Conservation (phyloP, 2,888 invertebrate genomes). For the Drosophila phalerata region DNA sequence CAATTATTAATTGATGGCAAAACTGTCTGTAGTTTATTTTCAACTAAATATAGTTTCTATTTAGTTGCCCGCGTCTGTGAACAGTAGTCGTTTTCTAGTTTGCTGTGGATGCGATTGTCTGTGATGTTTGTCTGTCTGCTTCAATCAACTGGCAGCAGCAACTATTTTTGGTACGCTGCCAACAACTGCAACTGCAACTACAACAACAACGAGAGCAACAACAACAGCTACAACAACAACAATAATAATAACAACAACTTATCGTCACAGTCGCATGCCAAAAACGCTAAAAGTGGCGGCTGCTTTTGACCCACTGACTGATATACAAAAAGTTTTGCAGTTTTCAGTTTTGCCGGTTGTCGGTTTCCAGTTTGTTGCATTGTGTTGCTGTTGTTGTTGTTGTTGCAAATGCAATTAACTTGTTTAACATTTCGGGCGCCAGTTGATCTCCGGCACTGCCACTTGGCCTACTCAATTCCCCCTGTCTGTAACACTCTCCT, state of each 20-base stretch:
- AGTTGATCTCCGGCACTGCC: constrained; percentile 48
- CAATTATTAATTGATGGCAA: too few species aligned
- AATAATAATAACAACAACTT: constrained; percentile 36
- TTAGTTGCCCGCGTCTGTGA: constrained; percentile 49
- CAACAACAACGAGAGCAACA: constrained; percentile 16
- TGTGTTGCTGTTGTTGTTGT: constrained; percentile 27
- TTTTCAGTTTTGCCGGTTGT: constrained; percentile 47
- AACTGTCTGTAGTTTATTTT: neutral
- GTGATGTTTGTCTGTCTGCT: constrained; percentile 47
- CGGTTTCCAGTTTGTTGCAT: constrained; percentile 51
- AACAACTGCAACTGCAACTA: constrained; percentile 19
- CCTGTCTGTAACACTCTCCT: neutral
- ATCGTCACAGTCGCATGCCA: constrained; percentile 68
- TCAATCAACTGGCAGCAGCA: constrained; percentile 69
- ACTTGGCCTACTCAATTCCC: constrained; percentile 30
- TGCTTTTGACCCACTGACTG: constrained; percentile 78
- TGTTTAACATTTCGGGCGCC: constrained; percentile 69
- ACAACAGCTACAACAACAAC: constrained; percentile 30
- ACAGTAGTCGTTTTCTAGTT: constrained; percentile 55
- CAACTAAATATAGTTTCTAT: constrained; percentile 35
- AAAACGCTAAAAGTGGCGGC: constrained; percentile 71
- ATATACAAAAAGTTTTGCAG: constrained; percentile 62
- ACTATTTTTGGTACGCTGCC: constrained; percentile 76
- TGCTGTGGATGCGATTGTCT: constrained; percentile 48
- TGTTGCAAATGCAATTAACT: constrained; percentile 77